Evolutionary conservation across 1,140 invertebrate genomes (phyloP).

Genomic region (Lepidurus packardi): DNA sequence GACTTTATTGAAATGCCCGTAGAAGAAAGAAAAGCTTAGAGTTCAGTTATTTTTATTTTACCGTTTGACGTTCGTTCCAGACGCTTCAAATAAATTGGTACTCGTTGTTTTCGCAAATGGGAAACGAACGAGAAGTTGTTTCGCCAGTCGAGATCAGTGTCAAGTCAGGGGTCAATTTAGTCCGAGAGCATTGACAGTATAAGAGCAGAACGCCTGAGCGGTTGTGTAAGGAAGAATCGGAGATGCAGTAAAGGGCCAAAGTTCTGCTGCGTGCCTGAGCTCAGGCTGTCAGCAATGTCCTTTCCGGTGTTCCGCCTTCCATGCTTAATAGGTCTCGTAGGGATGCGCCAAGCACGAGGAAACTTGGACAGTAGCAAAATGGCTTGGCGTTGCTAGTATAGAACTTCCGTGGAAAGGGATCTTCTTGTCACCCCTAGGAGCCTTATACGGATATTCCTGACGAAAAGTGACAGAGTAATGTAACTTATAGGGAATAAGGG

Average conservation of each 20-base stretch:
- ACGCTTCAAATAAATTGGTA: too few species aligned
- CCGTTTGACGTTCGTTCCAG: too few species aligned
- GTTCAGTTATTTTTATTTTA: too few species aligned
- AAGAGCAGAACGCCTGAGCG: neutral
- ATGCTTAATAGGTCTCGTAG: conserved; percentile 1
- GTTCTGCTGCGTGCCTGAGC: neutral
- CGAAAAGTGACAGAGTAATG: neutral
- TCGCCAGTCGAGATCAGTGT: neutral
- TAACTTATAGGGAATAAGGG: neutral
- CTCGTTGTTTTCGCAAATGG: neutral
- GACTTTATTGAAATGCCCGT: too few species aligned
- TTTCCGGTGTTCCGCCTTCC: neutral
- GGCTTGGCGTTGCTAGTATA: neutral
- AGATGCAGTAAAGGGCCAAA: too few species aligned
- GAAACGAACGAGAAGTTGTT: neutral
- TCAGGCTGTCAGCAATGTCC: neutral
- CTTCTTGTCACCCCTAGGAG: neutral
- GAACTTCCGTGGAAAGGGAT: neutral
- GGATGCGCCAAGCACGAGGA: neutral
- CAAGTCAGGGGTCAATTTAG: neutral
- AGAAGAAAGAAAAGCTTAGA: too few species aligned
- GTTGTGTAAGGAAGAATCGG: neutral
- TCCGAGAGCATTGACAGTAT: neutral
- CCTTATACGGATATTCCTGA: neutral
- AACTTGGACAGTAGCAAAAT: neutral